Evolutionary conservation across 2,888 invertebrate genomes (phyloP).

Genomic region (Drosophila histrio): DNA sequence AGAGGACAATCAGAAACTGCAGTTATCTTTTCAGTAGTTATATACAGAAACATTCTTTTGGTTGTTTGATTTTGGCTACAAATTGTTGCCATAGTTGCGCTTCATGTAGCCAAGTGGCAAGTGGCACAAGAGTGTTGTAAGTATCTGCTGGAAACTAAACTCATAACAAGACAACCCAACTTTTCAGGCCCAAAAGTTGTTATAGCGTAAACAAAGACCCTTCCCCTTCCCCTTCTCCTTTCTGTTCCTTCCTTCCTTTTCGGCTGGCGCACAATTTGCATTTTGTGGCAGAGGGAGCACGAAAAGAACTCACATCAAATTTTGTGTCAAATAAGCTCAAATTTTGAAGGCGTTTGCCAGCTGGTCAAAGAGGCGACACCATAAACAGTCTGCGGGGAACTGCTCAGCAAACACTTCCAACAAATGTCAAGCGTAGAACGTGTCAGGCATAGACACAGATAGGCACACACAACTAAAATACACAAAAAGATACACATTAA

Average conservation of each 20-base stretch:
- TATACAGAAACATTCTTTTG: slow-evolving; percentile 30
- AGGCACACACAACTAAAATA: not conserved
- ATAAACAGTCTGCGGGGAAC: slow-evolving; percentile 33
- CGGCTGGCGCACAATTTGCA: slow-evolving; percentile 65
- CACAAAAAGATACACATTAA: slow-evolving; percentile 14
- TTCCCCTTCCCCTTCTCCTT: not conserved
- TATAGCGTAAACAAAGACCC: slow-evolving; percentile 66
- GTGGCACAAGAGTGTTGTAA: slow-evolving; percentile 70
- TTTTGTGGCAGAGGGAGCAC: slow-evolving; percentile 40
- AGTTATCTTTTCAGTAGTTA: slow-evolving; percentile 42
- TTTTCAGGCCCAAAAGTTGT: slow-evolving; percentile 52
- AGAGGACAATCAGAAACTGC: slow-evolving; percentile 46
- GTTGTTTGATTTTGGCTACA: slow-evolving; percentile 56
- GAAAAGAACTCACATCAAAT: slow-evolving; percentile 46
- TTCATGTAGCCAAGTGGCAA: slow-evolving; percentile 65
- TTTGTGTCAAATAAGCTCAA: slow-evolving; percentile 76
- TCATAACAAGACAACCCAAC: slow-evolving; percentile 63
- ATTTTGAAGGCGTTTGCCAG: slow-evolving; percentile 47
- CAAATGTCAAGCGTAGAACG: slow-evolving; percentile 57
- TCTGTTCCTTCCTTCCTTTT: not conserved
- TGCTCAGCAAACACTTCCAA: slow-evolving; percentile 63
- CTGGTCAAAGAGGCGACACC: slow-evolving; percentile 29
- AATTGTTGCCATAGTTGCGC: slow-evolving; percentile 64
- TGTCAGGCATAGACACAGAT: slow-evolving; percentile 22
- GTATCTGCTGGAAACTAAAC: slow-evolving; percentile 66